Evolutionary conservation across 2,113 vertebrate species (phyloP).

Genomic region (Toxotes jaculatrix): DNA sequence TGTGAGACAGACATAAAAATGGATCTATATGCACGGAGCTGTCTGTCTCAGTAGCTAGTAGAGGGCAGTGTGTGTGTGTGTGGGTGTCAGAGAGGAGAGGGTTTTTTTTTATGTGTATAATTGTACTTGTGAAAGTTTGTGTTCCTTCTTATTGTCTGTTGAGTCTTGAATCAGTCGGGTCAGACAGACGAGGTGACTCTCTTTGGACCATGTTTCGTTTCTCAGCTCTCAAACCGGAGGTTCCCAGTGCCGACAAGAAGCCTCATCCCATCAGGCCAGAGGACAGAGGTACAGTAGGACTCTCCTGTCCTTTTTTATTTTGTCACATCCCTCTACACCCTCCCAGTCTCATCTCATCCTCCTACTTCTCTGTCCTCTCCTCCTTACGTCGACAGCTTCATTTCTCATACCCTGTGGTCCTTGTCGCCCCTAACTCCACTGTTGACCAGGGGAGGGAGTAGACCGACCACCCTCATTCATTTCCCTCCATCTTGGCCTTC

Average conservation of each 20-base stretch:
- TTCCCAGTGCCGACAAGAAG: conserved; percentile 87
- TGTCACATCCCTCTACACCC: background rate
- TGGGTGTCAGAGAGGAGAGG: background rate
- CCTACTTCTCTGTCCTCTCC: background rate
- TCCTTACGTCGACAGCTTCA: background rate
- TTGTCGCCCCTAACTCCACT: background rate
- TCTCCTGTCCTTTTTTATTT: background rate
- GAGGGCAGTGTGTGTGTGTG: background rate
- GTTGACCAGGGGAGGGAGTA: no score
- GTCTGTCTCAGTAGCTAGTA: background rate
- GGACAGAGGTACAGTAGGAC: conserved; percentile 87
- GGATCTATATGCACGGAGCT: background rate
- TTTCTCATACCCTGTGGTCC: background rate
- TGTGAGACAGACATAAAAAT: background rate
- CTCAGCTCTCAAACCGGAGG: conserved; percentile 89
- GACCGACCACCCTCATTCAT: background rate
- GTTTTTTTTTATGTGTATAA: background rate
- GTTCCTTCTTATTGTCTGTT: conserved; percentile 12
- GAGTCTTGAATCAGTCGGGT: conserved; percentile 4
- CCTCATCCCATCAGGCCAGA: conserved; percentile 82
- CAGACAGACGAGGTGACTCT: background rate
- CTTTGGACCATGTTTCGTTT: conserved; percentile 72
- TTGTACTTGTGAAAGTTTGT: conserved; percentile 1
- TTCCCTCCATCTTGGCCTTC: background rate
- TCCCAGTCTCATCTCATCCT: background rate